phyloP scores from a whole-genome alignment of 2,797 vertebrate genomes.

The Etheostoma perlongum region DNA sequence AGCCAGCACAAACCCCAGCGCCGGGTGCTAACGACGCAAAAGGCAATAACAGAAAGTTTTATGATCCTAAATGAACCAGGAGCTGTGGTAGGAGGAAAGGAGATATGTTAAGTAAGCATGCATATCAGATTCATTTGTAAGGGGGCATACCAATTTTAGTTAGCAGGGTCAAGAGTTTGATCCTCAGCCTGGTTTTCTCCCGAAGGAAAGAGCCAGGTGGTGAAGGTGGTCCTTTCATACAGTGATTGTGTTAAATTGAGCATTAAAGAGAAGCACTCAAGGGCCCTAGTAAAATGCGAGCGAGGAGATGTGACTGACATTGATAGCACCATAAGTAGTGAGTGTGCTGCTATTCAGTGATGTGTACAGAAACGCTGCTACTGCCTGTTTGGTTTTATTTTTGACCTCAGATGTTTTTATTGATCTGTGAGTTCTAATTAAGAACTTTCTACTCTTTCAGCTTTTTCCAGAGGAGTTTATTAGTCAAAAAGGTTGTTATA shows the following conservation, averaged over 20 bases:
- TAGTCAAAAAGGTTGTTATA: slow-evolving; percentile 23
- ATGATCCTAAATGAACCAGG: slow-evolving; percentile 17
- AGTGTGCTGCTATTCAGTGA: slow-evolving; percentile 40
- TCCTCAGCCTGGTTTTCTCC: slow-evolving; percentile 60
- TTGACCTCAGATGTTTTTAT: slow-evolving; percentile 43
- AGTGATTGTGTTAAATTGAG: slow-evolving; percentile 83
- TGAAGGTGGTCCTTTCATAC: slow-evolving; percentile 68
- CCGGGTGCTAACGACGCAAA: no score
- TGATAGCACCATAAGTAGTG: slow-evolving; percentile 77
- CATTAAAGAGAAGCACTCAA: slow-evolving; percentile 73
- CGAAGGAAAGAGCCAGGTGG: slow-evolving; percentile 60
- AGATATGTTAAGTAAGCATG: slow-evolving; percentile 55
- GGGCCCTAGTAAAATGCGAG: slow-evolving; percentile 69
- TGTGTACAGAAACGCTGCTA: slow-evolving; percentile 40
- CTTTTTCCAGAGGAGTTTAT: slow-evolving; percentile 27
- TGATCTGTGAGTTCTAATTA: slow-evolving; percentile 40
- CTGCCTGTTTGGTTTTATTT: slow-evolving; percentile 44
- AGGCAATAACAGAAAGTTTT: no score
- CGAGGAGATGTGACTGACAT: slow-evolving; percentile 68
- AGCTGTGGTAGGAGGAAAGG: slow-evolving; percentile 26
- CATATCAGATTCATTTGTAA: slow-evolving; percentile 62
- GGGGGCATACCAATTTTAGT: slow-evolving; percentile 48
- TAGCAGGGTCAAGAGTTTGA: slow-evolving; percentile 66
- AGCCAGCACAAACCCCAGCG: no score
- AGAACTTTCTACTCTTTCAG: slow-evolving; percentile 15